Base-by-base conservation (phyloP, 2,888 invertebrate species). In the Meiosimyza platycephala region DNA sequence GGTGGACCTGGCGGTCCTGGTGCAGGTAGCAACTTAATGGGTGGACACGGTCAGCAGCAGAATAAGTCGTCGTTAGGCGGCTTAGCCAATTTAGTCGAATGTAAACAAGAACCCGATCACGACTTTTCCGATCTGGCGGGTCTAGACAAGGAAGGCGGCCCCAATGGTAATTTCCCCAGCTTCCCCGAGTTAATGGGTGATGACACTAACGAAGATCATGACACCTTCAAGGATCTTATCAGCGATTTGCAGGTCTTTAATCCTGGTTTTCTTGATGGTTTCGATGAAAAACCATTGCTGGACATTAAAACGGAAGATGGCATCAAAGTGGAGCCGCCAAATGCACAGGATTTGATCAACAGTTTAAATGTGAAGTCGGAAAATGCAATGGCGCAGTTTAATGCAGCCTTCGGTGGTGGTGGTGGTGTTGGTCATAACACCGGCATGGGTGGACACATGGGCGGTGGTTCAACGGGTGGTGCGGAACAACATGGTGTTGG, bases 111-210 rank as follows among this genome's bases (percentile, higher is more conserved):
- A 83, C 94, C 95, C 15, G 94, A 94, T 84, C 93, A 93, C 82
- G 95, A 94, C 83, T 95, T 95, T 85, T 93, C 94, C n/a, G 95
- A 95, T 77, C 88, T 95, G 78, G 95, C 95, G 12, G 94, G 95
- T 1, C 88, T 96, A 74, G 96, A 95, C 80, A 94, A 95, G 80
- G 96, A 95, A 83, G 93, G 92, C 4, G 93, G 92, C 6, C 90
- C 90, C 13, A 91, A 91, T 83, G 92, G 91, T 12, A 92, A 92
- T 65, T 94, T 95, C 87, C 93, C 94, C 1, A 93, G 92, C 13
- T 91, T 95, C 80, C 91, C 93, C 48, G 94, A 94, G 83, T 91
- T 95, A 76, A 93, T 95, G 85, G 94, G 94, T 67, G 95, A 95
- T 81, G 95, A 95, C 79, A 93, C 94, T 75, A 92, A 92, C 78